Evolutionary conservation across 2,888 invertebrate species (phyloP), one percentile per base, ranked within the genome.

Genomic region (Lasioglossum zephyrum): DNA sequence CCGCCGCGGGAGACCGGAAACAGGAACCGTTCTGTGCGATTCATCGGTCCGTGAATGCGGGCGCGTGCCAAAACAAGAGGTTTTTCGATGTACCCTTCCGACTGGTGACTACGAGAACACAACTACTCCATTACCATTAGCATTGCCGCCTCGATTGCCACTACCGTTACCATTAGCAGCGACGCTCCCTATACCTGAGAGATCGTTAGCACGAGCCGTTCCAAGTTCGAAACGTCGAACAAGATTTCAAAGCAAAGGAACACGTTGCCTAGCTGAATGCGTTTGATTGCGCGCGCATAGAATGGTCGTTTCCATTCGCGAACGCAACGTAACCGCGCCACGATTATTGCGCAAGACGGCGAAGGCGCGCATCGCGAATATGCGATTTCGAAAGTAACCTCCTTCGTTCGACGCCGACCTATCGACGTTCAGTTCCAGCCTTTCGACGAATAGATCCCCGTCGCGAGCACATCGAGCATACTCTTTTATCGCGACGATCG

Each of bases 71-170:
- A 79, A 18, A n/a, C 80, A 75, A 81, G 77, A 79, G 60, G 81
- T 69, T 82, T 83, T 73, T 70, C 85, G 47, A 75, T 81, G 88
- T 79, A 78, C 79, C 85, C 74, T 84, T 77, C 77, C 74, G 75
- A 79, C 74, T 18, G 44, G 73, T 26, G 22, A 49, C 85, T 77
- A 79, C 73, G 81, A 44, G 72, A 86, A 94, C 94, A 94, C 91
- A 90, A 93, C 91, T 93, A 92, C 92, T 94, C 93, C 94, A 94
- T 94, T 94, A 93, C 82, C 91, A 80, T 85, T 80, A 77, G 39
- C 69, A 69, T 69, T 39, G 4, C 69, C 85, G 36, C 53, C 44
- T 63, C 77, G 44, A 74, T 84, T 79, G 79, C 63, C 80, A 39
- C 66, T 73, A 78, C 84, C 84, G 78, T 78, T 85, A 85, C 84